Evolutionary conservation across 2,797 vertebrate genomes (phyloP).

Genomic region (Antennarius maculatus): DNA sequence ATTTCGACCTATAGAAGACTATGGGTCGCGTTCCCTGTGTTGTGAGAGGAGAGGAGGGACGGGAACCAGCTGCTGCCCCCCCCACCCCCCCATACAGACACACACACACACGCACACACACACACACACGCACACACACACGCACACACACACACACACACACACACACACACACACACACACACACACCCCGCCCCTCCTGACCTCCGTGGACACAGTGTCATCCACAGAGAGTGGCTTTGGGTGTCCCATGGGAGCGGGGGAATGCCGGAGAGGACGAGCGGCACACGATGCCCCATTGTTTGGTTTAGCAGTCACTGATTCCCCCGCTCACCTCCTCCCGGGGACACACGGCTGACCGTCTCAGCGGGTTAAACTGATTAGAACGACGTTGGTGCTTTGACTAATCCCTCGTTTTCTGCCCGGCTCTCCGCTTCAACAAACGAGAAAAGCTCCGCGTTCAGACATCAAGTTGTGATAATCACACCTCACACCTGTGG

Average conservation of each 20-base stretch:
- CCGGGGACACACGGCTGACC: slow-evolving; percentile 57
- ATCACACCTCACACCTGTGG: slow-evolving; percentile 50
- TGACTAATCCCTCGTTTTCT: slow-evolving; percentile 62
- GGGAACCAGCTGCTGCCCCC: slow-evolving; percentile 76
- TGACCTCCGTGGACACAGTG: slow-evolving; percentile 75
- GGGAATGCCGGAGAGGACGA: slow-evolving; percentile 76
- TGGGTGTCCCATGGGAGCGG: slow-evolving; percentile 71
- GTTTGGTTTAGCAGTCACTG: slow-evolving; percentile 79
- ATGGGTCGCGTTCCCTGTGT: slow-evolving; percentile 61
- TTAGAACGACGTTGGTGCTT: slow-evolving; percentile 75
- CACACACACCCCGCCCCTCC: slow-evolving; percentile 51
- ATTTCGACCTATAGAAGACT: slow-evolving; percentile 65
- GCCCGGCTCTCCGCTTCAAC: slow-evolving; percentile 46
- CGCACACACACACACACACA: slow-evolving; percentile 34
- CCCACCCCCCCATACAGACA: slow-evolving; percentile 26
- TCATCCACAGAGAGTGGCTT: slow-evolving; percentile 73
- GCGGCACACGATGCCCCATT: slow-evolving; percentile 83
- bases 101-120: slow-evolving; percentile 34
- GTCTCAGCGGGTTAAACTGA: slow-evolving; percentile 76
- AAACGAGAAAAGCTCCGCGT: slow-evolving; percentile 48
- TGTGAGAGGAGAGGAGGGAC: slow-evolving; percentile 64
- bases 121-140: slow-evolving; percentile 33
- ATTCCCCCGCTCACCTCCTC: slow-evolving; percentile 43
- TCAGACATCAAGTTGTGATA: slow-evolving; percentile 22
- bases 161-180: slow-evolving; percentile 27